Percentiles rank a stretch among this genome's conserved stretches.
These are phyloP conservation scores for Triplophysa rosa DNA, from an alignment of 2,113 vertebrate genomes.

Conservation along the genomic window DNA sequence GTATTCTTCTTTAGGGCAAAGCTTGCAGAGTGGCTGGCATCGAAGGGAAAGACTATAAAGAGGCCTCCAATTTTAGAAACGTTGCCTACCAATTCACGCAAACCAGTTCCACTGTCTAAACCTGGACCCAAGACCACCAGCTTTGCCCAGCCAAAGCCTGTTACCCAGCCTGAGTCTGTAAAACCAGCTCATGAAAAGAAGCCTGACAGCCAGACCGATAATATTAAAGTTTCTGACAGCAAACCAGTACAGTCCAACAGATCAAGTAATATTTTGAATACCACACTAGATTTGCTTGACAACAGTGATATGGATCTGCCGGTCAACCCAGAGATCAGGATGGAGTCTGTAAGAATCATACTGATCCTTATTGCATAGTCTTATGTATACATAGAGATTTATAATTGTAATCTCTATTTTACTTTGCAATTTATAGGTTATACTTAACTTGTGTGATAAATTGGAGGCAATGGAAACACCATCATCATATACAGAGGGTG, in stretches of 20 bases:
- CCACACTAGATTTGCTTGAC: constrained; percentile 67
- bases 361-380: not conserved
- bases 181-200: not conserved
- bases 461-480: constrained; percentile 73
- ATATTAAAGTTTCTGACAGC: not conserved
- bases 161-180: constrained; percentile 10
- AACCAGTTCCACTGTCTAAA: constrained; percentile 25
- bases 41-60: constrained; percentile 80
- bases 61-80: constrained; percentile 68
- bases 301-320: constrained; percentile 59
- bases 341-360: constrained; percentile 67
- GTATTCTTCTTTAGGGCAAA: constrained; percentile 70
- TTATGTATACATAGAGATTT: not conserved
- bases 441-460: constrained; percentile 74
- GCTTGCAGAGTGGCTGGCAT: constrained; percentile 78
- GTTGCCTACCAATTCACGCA: constrained; percentile 36
- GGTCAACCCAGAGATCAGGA: constrained; percentile 56
- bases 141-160: constrained; percentile 15
- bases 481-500: constrained; percentile 69
- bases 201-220: not conserved
- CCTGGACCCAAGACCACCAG: not conserved
- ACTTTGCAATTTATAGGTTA: constrained; percentile 56
- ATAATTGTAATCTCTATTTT: not conserved
- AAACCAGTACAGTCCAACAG: not conserved
- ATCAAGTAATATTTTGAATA: constrained; percentile 61